Base-by-base conservation (phyloP, 2,888 invertebrate genomes). In the Drosophila monieri region DNA sequence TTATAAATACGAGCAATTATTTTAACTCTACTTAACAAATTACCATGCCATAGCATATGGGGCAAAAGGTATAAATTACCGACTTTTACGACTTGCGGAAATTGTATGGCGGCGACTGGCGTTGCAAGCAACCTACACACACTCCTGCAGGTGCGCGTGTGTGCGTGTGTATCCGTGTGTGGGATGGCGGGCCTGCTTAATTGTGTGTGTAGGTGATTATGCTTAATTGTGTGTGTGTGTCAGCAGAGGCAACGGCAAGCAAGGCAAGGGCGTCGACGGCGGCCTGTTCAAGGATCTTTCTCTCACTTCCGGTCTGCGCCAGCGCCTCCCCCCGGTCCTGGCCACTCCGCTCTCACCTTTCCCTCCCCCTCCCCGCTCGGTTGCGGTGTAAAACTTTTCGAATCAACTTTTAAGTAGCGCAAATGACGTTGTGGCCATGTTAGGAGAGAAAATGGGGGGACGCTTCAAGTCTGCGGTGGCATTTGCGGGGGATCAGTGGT, bases 1-100 rank as follows among this genome's bases (percentile, higher is more conserved):
- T 91, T 91, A 91, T 91, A 91, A 91, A 91, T 91, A 90, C 91
- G 89, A 90, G 91, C 91, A 91, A 91, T 91, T 91, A 91, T 91
- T 91, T 91, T 91, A 91, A 91, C 91, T 91, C 90, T 91, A 91
- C 91, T 91, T 91, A 91, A 91, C 91, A 91, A 91, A 91, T 91
- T 91, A 91, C 91, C 90, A 89, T 91, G 90, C 89, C 91, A 81
- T 69, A 85, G 90, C 91, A 91, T 91, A 90, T 91, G 91, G 89
- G 89, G 88, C 89, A 80, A 85, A 85, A 87, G 85, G 85, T 85
- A 85, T 85, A 85, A 85, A 85, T 85, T 85, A 87, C 84, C 85
- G 87, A 87, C 85, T 85, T 85, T 85, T 85, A 85, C 85, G 85
- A 87, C 85, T 85, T 85, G 87, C 85, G 85, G 85, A 85, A 85